Conservation (phyloP, 2,113 vertebrate genomes). For the Oncorhynchus masou region DNA sequence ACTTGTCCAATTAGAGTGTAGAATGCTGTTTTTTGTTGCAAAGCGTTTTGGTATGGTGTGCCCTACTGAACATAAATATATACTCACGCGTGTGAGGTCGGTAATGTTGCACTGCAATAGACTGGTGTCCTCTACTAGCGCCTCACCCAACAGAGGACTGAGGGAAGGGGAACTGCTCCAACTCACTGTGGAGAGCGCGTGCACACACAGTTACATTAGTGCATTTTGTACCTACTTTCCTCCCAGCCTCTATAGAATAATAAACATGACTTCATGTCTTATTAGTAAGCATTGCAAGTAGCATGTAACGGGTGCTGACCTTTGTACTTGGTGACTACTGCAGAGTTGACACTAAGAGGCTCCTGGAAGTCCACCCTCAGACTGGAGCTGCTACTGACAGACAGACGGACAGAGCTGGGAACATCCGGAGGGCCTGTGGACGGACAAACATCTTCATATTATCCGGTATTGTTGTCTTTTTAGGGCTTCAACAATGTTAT, state of each 20-base stretch:
- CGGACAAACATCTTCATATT: too few relatives aligned
- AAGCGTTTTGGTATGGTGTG: not conserved
- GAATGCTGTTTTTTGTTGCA: not conserved
- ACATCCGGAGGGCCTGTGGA: conserved; percentile 79
- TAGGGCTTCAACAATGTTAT: too few relatives aligned
- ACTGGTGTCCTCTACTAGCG: conserved; percentile 77
- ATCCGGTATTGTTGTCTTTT: too few relatives aligned
- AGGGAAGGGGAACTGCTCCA: conserved; percentile 82
- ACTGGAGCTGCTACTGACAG: conserved; percentile 81
- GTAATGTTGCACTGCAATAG: conserved; percentile 78
- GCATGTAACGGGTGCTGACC: conserved; percentile 66
- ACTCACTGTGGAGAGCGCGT: conserved; percentile 71
- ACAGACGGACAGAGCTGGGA: conserved; percentile 76
- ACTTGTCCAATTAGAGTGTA: too few relatives aligned
- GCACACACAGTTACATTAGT: not conserved
- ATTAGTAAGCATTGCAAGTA: not conserved
- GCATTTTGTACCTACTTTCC: not conserved
- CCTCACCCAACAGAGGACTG: conserved; percentile 76
- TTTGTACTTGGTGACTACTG: conserved; percentile 88
- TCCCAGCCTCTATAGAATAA: not conserved
- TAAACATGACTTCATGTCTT: not conserved
- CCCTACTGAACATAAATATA: not conserved
- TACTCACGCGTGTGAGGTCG: conserved; percentile 81
- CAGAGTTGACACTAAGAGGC: conserved; percentile 82
- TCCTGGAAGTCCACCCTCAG: conserved; percentile 85